Evolutionary conservation across 1,140 invertebrate genomes (phyloP).

Genomic region (Parapsyche elsis): DNA sequence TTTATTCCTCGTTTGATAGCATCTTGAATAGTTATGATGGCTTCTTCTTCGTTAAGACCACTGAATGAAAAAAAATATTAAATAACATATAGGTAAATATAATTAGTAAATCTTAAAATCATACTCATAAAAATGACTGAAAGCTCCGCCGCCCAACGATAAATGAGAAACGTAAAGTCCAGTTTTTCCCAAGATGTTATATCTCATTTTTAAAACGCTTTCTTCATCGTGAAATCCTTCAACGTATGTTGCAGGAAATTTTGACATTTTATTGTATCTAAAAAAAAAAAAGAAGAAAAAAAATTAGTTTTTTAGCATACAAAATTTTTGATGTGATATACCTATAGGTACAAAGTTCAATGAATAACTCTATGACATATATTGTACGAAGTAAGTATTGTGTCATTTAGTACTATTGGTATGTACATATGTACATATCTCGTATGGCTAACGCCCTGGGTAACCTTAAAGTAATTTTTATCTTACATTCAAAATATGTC

Average conservation of each 20-base stretch:
- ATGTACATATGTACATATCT: no score
- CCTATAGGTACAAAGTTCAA: no score
- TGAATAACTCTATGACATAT: no score
- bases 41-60: conserved; percentile 68
- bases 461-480: no score
- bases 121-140: conserved; percentile 70
- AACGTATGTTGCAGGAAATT: conserved; percentile 47
- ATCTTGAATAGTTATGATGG: conserved; percentile 75
- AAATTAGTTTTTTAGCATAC: no score
- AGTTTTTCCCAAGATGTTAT: conserved; percentile 68
- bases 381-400: no score
- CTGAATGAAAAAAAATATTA: conserved; percentile 2
- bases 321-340: no score
- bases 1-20: conserved; percentile 86
- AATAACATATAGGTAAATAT: neutral
- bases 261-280: conserved; percentile 35
- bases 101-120: conserved; percentile 47
- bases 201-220: conserved; percentile 59
- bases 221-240: conserved; percentile 50
- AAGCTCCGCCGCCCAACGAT: conserved; percentile 68
- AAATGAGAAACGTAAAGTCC: conserved; percentile 70
- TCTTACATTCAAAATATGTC: no score
- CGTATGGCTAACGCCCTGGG: no score
- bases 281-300: no score
- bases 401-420: no score